Evolutionary conservation across 1,140 invertebrate genomes (phyloP), one percentile per base, ranked within the genome.

Genomic region (Gryon sp.): DNA sequence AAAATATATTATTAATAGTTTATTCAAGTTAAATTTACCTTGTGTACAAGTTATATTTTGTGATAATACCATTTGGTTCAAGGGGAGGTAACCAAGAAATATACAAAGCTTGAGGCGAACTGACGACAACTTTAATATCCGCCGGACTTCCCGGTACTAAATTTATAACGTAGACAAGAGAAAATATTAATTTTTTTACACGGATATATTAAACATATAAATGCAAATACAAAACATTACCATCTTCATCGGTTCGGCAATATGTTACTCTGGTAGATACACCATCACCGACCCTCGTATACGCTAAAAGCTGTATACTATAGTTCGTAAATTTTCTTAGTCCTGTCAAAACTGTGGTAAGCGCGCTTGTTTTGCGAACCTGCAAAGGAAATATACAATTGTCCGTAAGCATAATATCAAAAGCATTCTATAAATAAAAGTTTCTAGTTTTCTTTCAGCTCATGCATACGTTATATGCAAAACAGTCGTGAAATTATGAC

Each of bases 261-360:
- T 91, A 94, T 14, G 93, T 90, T 0, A 93, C 90, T 43, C 90
- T 84, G 2, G 94, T 93, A 4, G 92, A 84, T 4, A 92, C 90
- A 0, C 96, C 95, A 80, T 95, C 94, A 0, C 96, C 96, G 75
- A 95, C 93, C 82, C 93, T 90, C 0, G 95, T 97, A 83, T 91
- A 95, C 0, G 95, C 95, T 55, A 95, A 80, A 0, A 97, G 92
- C 85, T 95, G 94, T 34, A 97, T 91, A 79, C 93, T 96, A 86
- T 97, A 97, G 87, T 97, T 97, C 2, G 94, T 95, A 82, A 92
- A 96, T 75, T 93, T 94, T 55, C 91, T 89, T n/a, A 95, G 82
- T 1, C 92, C 92, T 0, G 91, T 92, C 1, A 94, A 85, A 26
- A 94, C 91, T 1, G 91, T 91, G 8, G 91, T 93, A 20, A 93